Evolutionary conservation across 2,888 invertebrate species (phyloP).

Genomic region (Lutraria lutraria): DNA sequence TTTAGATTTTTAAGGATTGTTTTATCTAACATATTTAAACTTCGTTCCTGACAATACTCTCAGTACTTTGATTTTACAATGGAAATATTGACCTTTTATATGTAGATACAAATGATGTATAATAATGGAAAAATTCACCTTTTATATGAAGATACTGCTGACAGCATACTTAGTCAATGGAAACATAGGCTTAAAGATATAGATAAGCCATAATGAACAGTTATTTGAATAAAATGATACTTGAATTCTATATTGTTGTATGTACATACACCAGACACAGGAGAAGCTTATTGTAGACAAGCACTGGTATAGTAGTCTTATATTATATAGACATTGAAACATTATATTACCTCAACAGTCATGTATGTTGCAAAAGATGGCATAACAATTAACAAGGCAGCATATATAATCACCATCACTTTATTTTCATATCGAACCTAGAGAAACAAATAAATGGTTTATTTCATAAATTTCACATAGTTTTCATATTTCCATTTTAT

Average conservation of each 20-base stretch:
- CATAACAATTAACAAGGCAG: conserved; percentile 75
- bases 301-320: too few species aligned
- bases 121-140: neutral
- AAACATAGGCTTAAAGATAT: too few species aligned
- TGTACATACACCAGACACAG: neutral
- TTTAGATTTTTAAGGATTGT: too few species aligned
- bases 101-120: too few species aligned
- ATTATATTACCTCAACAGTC: conserved; percentile 72
- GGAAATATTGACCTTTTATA: too few species aligned
- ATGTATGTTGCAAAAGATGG: conserved; percentile 80
- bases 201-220: neutral
- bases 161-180: too few species aligned
- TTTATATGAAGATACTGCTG: too few species aligned
- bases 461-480: neutral
- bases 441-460: conserved; percentile 24
- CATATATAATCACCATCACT: conserved; percentile 71
- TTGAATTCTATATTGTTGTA: neutral
- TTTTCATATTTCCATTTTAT: neutral
- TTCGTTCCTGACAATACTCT: too few species aligned
- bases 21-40: too few species aligned
- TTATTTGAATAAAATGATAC: neutral
- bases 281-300: neutral
- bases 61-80: too few species aligned
- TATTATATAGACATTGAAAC: neutral
- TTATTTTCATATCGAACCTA: conserved; percentile 81